These are phyloP conservation scores for Cynodonichthys magdalenae DNA, from an alignment of 2,797 vertebrate species.

Conservation along the genomic window DNA sequence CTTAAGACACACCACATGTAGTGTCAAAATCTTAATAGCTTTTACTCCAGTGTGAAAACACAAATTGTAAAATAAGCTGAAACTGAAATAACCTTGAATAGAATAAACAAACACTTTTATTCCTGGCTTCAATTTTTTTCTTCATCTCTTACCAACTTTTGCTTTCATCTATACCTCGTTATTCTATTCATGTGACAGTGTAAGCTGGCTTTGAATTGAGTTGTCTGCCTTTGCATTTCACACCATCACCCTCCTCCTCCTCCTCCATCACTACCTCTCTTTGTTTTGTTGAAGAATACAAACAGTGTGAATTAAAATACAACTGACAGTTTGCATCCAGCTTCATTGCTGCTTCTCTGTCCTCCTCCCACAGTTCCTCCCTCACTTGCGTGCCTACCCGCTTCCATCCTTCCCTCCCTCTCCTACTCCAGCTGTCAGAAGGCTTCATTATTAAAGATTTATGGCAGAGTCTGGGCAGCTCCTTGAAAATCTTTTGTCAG, in stretches of 20 bases:
- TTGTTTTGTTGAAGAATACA: conserved; percentile 67
- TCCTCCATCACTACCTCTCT: conserved; percentile 46
- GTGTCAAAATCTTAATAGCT: background rate
- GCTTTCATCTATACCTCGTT: conserved; percentile 36
- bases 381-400: conserved; percentile 37
- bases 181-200: conserved; percentile 19
- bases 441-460: conserved; percentile 82
- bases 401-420: conserved; percentile 25
- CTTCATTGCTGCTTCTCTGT: conserved; percentile 47
- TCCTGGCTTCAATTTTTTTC: conserved; percentile 6
- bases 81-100: conserved; percentile 24
- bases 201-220: conserved; percentile 39
- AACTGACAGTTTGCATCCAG: conserved; percentile 74
- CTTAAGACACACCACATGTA: background rate
- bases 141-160: conserved; percentile 19
- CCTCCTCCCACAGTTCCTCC: conserved; percentile 51
- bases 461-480: conserved; percentile 75
- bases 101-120: conserved; percentile 19
- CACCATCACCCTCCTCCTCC: conserved; percentile 6
- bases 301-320: conserved; percentile 69
- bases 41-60: background rate
- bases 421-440: conserved; percentile 76
- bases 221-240: conserved; percentile 42
- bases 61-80: background rate
- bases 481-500: conserved; percentile 78